phyloP scores from a whole-genome alignment of 2,888 invertebrate genomes.

The Stictocephala bisonia region DNA sequence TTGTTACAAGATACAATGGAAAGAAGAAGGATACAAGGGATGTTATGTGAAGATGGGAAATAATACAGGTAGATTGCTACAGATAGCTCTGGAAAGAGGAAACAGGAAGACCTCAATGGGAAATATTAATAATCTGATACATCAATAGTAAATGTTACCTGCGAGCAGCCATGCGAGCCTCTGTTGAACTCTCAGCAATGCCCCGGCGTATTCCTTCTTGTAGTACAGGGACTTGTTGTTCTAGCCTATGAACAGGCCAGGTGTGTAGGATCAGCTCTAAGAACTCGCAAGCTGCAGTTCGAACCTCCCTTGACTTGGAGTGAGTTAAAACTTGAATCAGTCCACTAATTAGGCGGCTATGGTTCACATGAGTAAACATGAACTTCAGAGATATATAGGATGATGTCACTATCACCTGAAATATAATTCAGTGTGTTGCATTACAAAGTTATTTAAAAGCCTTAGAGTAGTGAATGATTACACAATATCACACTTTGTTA shows the following conservation, averaged over 20 bases:
- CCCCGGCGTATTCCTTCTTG: conserved; percentile 89
- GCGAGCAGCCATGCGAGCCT: conserved; percentile 84
- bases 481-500: too few relatives aligned
- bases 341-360: conserved; percentile 82
- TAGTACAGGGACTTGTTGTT: conserved; percentile 80
- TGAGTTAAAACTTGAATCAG: conserved; percentile 76
- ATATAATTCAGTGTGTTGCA: too few relatives aligned
- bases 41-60: too few relatives aligned
- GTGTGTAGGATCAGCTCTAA: conserved; percentile 83
- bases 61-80: not conserved
- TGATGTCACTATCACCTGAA: conserved; percentile 87
- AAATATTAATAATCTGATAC: too few relatives aligned
- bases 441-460: too few relatives aligned
- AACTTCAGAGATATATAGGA: conserved; percentile 88
- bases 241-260: conserved; percentile 88
- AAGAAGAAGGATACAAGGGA: too few relatives aligned
- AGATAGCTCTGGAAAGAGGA: not conserved
- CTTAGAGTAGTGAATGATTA: too few relatives aligned
- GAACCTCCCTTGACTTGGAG: conserved; percentile 93
- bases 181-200: conserved; percentile 93
- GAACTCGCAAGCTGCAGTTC: conserved; percentile 82
- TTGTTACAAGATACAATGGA: too few relatives aligned
- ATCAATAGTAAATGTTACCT: too few relatives aligned
- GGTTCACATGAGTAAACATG: conserved; percentile 86
- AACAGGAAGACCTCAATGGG: too few relatives aligned